Conservation (phyloP, 2,888 invertebrate genomes). For the Amphipyra berbera region DNA sequence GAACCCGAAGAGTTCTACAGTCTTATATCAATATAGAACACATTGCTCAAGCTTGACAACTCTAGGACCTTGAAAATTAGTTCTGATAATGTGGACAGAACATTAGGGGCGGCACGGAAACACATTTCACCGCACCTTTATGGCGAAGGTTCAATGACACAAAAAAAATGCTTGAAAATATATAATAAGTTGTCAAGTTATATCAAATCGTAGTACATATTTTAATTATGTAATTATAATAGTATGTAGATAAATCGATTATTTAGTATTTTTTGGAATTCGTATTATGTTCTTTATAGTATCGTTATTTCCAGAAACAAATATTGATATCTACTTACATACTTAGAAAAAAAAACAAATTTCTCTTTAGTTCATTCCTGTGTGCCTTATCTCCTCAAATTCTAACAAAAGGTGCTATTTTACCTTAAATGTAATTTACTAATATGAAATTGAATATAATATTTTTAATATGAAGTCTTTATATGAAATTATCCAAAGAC, state of each 20-base stretch:
- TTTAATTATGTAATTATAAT: constrained; percentile 43
- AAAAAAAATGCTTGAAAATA: constrained; percentile 10
- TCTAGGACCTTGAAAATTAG: constrained; percentile 12
- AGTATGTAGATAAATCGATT: constrained; percentile 57
- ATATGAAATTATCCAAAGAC: constrained; percentile 79
- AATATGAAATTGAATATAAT: constrained; percentile 56
- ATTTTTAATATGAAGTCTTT: constrained; percentile 57
- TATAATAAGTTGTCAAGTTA: constrained; percentile 46
- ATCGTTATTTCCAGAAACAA: constrained; percentile 81
- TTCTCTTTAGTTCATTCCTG: constrained; percentile 47
- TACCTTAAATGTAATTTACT: constrained; percentile 59
- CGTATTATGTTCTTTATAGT: constrained; percentile 85
- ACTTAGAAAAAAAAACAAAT: constrained; percentile 32
- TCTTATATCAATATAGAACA: constrained; percentile 20
- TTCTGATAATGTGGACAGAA: constrained; percentile 28
- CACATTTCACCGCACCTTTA: constrained; percentile 30
- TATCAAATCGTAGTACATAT: constrained; percentile 37
- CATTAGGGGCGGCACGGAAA: constrained; percentile 24
- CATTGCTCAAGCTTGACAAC: constrained; percentile 55
- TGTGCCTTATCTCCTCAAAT: constrained; percentile 66
- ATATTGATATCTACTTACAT: constrained; percentile 42
- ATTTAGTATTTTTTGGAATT: constrained; percentile 74
- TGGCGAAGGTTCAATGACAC: constrained; percentile 28
- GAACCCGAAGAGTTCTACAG: constrained; percentile 14
- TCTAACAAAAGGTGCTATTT: constrained; percentile 76